Evolutionary conservation across 2,888 invertebrate species (phyloP), one percentile per base, ranked within the genome.

Genomic region (Oscheius sp.): DNA sequence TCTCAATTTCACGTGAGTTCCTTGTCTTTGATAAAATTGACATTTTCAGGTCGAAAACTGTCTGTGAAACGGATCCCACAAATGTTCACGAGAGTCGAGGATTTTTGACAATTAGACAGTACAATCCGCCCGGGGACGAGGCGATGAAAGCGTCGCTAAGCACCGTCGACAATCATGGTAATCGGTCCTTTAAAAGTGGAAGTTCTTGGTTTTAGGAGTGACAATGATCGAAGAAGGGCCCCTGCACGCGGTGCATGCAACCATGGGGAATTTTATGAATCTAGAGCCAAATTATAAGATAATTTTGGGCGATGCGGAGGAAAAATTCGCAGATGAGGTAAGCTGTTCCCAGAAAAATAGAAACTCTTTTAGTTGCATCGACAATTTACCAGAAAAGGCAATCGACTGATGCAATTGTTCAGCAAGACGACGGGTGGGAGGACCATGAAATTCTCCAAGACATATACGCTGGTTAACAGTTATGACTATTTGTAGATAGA

Each of bases 151-250:
- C 77, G 12, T 76, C 82, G 13, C 68, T 82, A 25, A 77, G 76
- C 12, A 76, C 78, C 12, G 78, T 80, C 9, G 74, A 72, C 43
- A 82, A 82, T 52, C 69, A 76, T 12, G 80, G 76, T 76, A 16
- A 52, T 7, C 18, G n/a, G 18, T 52, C 53, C 18, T 29, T 12
- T 58, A 58, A 9, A 45, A 45, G 45, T 12, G 45, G 16, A 45
- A 12, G 16, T 45, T 45, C 45, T 7, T 13, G 5, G 13, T 49
- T 49, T 49, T 18, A 49, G 76, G 81, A 25, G 55, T 79, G 5
- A 77, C 76, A 16, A 76, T 81, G 79, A 79, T 81, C 27, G 81
- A 81, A 61, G 81, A 81, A 45, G 81, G 81, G 2, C 77, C 78
- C 3, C 52, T 81, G 21, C 58, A 76, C 2, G 73, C 75, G 13